Conservation (phyloP, 2,113 vertebrate genomes). For the Malurus melanocephalus region DNA sequence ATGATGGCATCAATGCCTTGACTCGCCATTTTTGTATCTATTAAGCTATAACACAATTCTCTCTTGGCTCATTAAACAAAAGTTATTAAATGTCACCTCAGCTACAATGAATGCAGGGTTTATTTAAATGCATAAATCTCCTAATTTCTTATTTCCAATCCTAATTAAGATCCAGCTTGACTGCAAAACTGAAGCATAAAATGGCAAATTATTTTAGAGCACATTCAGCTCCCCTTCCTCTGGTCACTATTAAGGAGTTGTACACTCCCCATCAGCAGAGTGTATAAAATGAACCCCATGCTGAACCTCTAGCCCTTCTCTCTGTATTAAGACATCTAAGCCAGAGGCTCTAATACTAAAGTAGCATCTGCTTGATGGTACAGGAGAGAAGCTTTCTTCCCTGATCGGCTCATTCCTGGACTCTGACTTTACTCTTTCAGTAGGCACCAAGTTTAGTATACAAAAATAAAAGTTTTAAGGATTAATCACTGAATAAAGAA, state of each 20-base stretch:
- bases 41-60: constrained; percentile 4
- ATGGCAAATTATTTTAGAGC: neutral
- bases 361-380: neutral
- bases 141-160: neutral
- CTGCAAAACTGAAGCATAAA: neutral
- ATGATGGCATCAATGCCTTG: neutral
- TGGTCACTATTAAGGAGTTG: neutral
- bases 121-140: constrained; percentile 28
- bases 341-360: neutral
- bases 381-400: neutral
- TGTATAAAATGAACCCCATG: neutral
- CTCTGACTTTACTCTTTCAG: neutral
- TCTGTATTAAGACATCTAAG: neutral
- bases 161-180: neutral
- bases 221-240: neutral
- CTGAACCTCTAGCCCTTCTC: neutral
- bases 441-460: neutral
- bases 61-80: constrained; percentile 24
- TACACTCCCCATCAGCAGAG: neutral
- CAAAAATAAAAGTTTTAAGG: neutral
- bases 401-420: neutral
- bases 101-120: neutral
- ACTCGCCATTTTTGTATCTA: constrained; percentile 26
- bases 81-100: constrained; percentile 41
- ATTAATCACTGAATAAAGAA: neutral